Evolutionary conservation across 2,113 vertebrate species (phyloP).

Genomic region (Formicarius rufipectus): DNA sequence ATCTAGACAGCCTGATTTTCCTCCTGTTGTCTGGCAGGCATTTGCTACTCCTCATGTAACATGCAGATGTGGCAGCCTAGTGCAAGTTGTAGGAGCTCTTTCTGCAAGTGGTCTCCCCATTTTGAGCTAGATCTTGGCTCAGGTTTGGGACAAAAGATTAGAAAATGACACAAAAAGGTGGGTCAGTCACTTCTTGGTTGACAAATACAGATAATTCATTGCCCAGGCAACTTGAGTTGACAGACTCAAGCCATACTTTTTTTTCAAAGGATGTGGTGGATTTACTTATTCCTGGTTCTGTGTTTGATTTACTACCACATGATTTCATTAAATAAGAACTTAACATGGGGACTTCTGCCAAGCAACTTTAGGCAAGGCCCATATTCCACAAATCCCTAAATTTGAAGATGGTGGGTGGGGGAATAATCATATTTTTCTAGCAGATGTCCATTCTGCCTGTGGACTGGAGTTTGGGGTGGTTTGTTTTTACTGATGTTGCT

Average conservation of each 20-base stretch:
- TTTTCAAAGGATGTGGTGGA: constrained; percentile 71
- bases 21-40: fast-evolving
- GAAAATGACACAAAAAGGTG: background rate
- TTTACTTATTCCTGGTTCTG: constrained; percentile 70
- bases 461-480: background rate
- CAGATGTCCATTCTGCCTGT: constrained; percentile 49
- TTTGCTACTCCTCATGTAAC: background rate
- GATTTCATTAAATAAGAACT: constrained; percentile 72
- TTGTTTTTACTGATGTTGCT: background rate
- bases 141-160: background rate
- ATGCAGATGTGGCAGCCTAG: background rate
- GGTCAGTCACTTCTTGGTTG: background rate
- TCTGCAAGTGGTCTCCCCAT: background rate
- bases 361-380: constrained; percentile 59
- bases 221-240: constrained; percentile 23
- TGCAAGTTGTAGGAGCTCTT: background rate
- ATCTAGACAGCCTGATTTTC: background rate
- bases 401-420: constrained; percentile 48
- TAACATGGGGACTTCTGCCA: constrained; percentile 56
- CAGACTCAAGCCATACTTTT: background rate
- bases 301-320: constrained; percentile 73
- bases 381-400: constrained; percentile 63
- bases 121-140: background rate
- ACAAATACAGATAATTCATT: constrained; percentile 54
- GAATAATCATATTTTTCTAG: constrained; percentile 63